A percentile compares a stretch with the other conserved stretches of the same genome.
Conservation (phyloP, 1,140 invertebrate genomes). For the Bombus soroeensis region DNA sequence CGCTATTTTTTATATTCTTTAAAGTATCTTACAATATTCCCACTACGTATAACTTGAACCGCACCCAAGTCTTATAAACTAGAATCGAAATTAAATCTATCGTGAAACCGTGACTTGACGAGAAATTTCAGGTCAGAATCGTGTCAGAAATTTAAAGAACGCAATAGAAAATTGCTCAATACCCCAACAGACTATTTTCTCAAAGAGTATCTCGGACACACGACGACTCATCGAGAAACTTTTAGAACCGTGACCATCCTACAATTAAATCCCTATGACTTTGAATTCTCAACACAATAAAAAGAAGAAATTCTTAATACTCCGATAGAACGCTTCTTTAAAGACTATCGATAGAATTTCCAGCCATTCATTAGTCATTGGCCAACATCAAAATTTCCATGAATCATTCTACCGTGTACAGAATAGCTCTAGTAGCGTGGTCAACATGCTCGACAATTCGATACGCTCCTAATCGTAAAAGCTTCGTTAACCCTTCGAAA, state of each 20-base stretch:
- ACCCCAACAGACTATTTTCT: neutral
- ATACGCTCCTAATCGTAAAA: neutral
- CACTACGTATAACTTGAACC: neutral
- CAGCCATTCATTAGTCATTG: neutral
- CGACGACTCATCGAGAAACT: neutral
- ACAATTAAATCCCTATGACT: neutral
- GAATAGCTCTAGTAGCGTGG: neutral
- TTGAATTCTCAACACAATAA: neutral
- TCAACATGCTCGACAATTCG: neutral
- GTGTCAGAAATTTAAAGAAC: neutral
- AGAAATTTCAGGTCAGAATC: neutral
- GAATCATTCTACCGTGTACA: neutral
- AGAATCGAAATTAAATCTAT: neutral
- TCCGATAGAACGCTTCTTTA: neutral
- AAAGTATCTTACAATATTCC: neutral
- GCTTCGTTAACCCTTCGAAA: slow-evolving; percentile 32
- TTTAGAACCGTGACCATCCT: neutral
- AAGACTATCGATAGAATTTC: neutral
- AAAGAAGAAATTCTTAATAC: neutral
- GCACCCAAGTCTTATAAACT: neutral
- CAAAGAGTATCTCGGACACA: neutral
- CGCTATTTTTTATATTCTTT: neutral
- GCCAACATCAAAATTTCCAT: neutral
- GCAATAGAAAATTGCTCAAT: neutral
- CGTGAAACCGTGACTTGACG: neutral